Conservation (phyloP, 2,113 vertebrate genomes). For the Glaucomys volans region DNA sequence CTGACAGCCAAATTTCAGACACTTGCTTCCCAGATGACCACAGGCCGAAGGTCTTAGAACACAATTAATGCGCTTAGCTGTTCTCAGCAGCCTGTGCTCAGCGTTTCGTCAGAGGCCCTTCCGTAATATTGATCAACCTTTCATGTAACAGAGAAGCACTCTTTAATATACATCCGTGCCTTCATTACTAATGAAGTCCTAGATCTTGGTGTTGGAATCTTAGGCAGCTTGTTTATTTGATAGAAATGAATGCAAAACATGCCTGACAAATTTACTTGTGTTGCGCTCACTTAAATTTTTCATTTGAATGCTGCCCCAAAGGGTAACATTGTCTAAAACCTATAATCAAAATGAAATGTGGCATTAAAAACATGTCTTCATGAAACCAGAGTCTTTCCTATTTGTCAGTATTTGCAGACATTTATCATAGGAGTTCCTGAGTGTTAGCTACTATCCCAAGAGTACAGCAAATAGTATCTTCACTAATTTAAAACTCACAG, state of each 20-base stretch:
- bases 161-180: not conserved
- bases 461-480: not conserved
- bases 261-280: conserved; percentile 18
- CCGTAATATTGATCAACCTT: conserved; percentile 64
- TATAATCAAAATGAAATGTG: not conserved
- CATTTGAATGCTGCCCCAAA: not conserved
- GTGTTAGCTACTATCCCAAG: not conserved
- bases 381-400: not conserved
- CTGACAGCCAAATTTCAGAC: not conserved
- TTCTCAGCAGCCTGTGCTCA: not conserved
- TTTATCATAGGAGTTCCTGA: not conserved
- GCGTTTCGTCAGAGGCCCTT: conserved; percentile 23
- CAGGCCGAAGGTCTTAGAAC: not conserved
- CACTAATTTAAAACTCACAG: not conserved
- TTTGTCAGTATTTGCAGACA: not conserved
- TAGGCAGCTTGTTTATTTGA: conserved; percentile 41
- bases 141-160: conserved; percentile 44
- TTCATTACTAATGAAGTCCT: conserved; percentile 56
- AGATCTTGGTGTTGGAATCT: not conserved
- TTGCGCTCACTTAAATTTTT: not conserved
- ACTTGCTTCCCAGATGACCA: not conserved
- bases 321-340: not conserved
- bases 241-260: not conserved
- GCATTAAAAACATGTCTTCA: not conserved
- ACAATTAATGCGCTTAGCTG: conserved; percentile 45